Base-by-base conservation (phyloP, 2,113 vertebrate species). In the Lepisosteus osseus region DNA sequence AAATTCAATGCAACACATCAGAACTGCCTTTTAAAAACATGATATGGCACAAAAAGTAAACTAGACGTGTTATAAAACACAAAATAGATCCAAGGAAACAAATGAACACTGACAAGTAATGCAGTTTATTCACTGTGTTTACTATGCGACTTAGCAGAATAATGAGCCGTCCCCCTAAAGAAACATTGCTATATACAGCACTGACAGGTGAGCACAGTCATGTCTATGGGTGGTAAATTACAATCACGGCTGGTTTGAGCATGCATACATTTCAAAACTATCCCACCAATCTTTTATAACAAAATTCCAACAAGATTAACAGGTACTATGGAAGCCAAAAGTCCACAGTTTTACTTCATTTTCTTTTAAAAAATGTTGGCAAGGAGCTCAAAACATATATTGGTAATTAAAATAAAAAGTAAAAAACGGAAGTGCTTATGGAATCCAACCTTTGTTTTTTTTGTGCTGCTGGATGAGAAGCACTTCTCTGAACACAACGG, bases 21-120 rank as follows among this genome's bases (percentile, higher is more conserved):
- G 40, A 40, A 59, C 17, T 72, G 69, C 44, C 43, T 41, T 74
- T 63, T 62, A 56, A 70, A 77, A 67, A 63, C 54, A 83, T 85
- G 85, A 86, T 92, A 93, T 92, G 91, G 92, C 91, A 93, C 91
- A 82, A 72, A 86, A 92, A 89, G 91, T 86, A 76, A 86, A 91
- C 79, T 71, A 40, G 75, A 72, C 77, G 79, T 4, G 71, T 77
- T 54, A 13, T 83, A 68, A 72, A 81, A 86, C 83, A 88, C 85
- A 87, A 89, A 84, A 81, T 85, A 86, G 81, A 80, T 78, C 79
- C 82, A 73, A 47, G 76, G 76, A 85, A 91, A 86, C 83, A 84
- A 90, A 92, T 88, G 88, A 76, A 90, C 90, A 90, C 1, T 80
- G 83, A 92, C 86, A 88, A 93, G 89, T 88, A 92, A 89, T 89